Evolutionary conservation across 35 echinoderm and acorn worm species (phyloP), one percentile per base, ranked within the genome.

Genomic region (Chiridota heheva): DNA sequence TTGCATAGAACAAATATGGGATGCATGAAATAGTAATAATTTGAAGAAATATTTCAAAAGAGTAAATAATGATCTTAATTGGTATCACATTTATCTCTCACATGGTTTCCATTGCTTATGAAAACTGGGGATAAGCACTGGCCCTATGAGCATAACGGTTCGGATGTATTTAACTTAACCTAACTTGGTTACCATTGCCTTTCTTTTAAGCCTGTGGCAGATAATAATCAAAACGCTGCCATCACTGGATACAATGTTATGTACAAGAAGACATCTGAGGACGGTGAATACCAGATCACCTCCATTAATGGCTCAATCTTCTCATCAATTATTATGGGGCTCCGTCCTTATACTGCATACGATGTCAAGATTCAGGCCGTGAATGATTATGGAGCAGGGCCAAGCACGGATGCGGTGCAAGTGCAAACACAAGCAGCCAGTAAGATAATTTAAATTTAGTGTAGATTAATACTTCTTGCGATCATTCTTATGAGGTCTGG

Each of bases 201-300:
- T 60, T 10, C 60, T 86, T 38, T 47, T 61, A 42, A 91, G 89
- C 41, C 74, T 27, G 35, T 91, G 2, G 66, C 89, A 20, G 61
- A 42, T 56, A 24, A 41, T 1, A 46, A 86, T 46, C 89, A 86
- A 18, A 91, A 91, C 59, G 89, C 81, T 63, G 27, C 25, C 4
- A 78, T 91, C 74, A 73, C 31, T 41, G 89, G 83, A 7, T 82
- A 91, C 76, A 80, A 43, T 42, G 51, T 91, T 15, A 56, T 47
- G 18, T 91, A 91, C 63, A 68, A 46, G 26, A 53, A 29, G 74
- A 49, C 39, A 22, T 36, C 33, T 4, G 16, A 67, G 15, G 66
- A 40, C 13, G 24, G 30, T 44, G 53, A 41, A 47, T 2, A 16
- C 10, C n/a, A 60, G 28, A 69, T 74, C 1, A 31, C 49, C 1